Percentiles rank a stretch among this genome's conserved stretches.
Evolutionary conservation across 64 coral and sea anemone species (phyloP).

Genomic region (Hydrozoanthus tunicans): DNA sequence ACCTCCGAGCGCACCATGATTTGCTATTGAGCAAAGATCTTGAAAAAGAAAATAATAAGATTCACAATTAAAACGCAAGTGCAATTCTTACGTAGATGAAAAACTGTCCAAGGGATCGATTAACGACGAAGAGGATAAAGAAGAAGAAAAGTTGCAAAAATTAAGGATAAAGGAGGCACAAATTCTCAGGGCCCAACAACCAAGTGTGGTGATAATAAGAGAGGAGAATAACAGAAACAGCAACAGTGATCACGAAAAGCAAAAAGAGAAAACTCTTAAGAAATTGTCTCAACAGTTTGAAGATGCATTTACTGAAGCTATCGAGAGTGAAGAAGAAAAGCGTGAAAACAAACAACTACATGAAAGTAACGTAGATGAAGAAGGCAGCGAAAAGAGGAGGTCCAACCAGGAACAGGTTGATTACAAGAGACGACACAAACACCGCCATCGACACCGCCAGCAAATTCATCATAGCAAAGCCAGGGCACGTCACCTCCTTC

Average conservation of each 20-base stretch:
- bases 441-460: background rate
- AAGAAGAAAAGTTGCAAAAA: background rate
- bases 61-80: background rate
- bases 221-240: constrained; percentile 8
- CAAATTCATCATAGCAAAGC: background rate
- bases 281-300: constrained; percentile 39
- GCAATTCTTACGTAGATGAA: constrained; percentile 8
- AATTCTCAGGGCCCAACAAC: background rate
- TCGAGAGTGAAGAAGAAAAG: constrained; percentile 43
- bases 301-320: constrained; percentile 56
- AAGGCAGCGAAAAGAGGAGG: background rate
- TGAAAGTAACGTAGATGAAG: background rate
- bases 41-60: background rate
- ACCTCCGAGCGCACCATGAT: no score
- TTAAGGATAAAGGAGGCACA: background rate
- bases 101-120: background rate
- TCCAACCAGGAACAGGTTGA: background rate
- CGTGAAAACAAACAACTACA: background rate
- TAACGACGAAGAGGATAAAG: background rate
- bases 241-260: background rate
- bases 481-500: constrained; percentile 8
- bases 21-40: background rate
- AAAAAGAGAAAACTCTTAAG: constrained; percentile 36
- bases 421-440: background rate
- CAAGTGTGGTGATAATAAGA: constrained; percentile 39